Evolutionary conservation across 2,797 vertebrate species (phyloP), one percentile per base, ranked within the genome.

Genomic region (Botia almorhae): DNA sequence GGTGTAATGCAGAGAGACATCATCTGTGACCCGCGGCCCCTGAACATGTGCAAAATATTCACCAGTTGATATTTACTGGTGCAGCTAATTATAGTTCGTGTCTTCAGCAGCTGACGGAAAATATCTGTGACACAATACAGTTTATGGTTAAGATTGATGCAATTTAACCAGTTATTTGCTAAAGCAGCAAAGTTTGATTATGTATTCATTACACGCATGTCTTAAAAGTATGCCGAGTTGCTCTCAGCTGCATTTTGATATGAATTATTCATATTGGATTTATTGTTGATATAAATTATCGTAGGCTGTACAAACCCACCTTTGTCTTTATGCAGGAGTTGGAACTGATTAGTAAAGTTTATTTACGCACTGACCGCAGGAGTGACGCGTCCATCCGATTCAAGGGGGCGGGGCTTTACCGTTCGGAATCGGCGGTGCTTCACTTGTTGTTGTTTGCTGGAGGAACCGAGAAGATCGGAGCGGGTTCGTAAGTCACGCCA

Each of bases 21-120:
- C 58, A 64, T 75, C 56, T 51, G 58, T 26, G 58, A 75, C 36
- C 55, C 61, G 3, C 39, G 51, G 5, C 43, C 72, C 39, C 4
- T 33, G 73, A 48, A 16, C 16, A 1, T 11, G 2, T 6, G 3
- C 63, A 64, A 17, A 39, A 51, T n/a, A 51, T 29, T 6, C 16
- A 39, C 2, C 33, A 39, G 8, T 11, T 58, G 55, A 65, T 19
- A 19, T 10, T 4, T 29, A 33, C 21, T 63, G 29, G 4, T 63
- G 23, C 16, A 10, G 63, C 33, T 17, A 39, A 4, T n/a, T 39
- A 65, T 64, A 64, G 29, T 36, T 36, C 2, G 10, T 17, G 36
- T n/a, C 17, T 16, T n/a, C 2, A 39, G 29, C 29, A 65, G 29
- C 29, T 65, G 61, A 36, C 10, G 1, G 33, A 6, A 39, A 36